phyloP scores from a whole-genome alignment of 1,140 invertebrate genomes.

The Drosophila tropicalis region DNA sequence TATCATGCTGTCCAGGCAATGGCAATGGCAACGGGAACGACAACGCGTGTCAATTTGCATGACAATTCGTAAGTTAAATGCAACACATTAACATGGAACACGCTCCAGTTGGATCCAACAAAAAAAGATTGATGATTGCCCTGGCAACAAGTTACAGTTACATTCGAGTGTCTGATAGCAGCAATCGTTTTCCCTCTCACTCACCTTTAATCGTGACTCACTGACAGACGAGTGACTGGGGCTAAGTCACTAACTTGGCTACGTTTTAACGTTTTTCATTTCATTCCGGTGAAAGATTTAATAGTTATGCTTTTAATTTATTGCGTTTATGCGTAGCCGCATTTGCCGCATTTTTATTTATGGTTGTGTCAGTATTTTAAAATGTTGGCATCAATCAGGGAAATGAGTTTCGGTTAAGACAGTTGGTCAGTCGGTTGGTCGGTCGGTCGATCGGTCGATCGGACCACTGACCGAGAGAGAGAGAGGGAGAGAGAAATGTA shows the following conservation, averaged over 20 bases:
- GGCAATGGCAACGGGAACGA: background rate
- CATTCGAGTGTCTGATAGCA: slow-evolving; percentile 17
- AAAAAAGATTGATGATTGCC: slow-evolving; percentile 39
- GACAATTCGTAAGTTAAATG: slow-evolving; percentile 45
- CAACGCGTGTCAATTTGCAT: slow-evolving; percentile 52
- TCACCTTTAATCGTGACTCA: slow-evolving; percentile 49
- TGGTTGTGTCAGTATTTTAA: slow-evolving; percentile 66
- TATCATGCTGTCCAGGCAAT: slow-evolving; percentile 14
- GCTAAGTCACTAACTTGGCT: background rate
- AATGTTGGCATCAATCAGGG: slow-evolving; percentile 75
- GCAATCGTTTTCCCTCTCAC: slow-evolving; percentile 5
- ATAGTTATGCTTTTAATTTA: slow-evolving; percentile 76
- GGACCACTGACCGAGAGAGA: slow-evolving; percentile 42
- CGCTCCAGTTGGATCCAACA: slow-evolving; percentile 28
- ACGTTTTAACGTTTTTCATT: background rate
- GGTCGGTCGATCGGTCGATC: slow-evolving; percentile 24
- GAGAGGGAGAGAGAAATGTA: slow-evolving; percentile 53
- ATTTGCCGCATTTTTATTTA: slow-evolving; percentile 67
- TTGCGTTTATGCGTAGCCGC: slow-evolving; percentile 70
- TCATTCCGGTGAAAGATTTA: slow-evolving; percentile 69
- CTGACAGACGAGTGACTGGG: background rate
- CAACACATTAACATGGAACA: slow-evolving; percentile 37
- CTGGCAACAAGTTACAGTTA: slow-evolving; percentile 37
- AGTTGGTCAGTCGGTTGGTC: slow-evolving; percentile 35
- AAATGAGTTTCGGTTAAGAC: slow-evolving; percentile 65